Evolutionary conservation across 2,797 vertebrate genomes (phyloP).

Genomic region (Ibycter americanus): DNA sequence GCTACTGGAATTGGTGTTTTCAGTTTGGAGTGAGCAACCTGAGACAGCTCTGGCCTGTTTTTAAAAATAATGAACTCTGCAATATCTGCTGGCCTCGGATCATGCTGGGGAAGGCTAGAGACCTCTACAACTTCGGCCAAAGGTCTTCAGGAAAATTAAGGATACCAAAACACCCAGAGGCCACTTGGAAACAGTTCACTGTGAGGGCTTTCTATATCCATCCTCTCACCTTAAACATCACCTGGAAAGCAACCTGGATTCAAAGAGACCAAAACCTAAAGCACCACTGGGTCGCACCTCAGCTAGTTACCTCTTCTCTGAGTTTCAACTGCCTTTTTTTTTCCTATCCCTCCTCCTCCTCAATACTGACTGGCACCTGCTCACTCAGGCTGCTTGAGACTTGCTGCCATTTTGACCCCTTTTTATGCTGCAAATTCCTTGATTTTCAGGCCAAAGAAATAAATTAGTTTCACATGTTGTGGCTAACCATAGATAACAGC

Average conservation of each 20-base stretch:
- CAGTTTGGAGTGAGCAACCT: neutral
- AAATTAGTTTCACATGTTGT: neutral
- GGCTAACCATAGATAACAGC: neutral
- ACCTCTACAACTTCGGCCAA: neutral
- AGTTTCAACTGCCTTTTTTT: neutral
- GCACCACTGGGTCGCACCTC: neutral
- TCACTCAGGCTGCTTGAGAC: neutral
- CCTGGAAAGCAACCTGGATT: neutral
- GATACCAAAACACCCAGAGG: neutral
- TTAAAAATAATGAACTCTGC: neutral
- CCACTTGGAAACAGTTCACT: neutral
- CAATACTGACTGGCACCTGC: neutral
- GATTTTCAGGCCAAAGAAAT: neutral
- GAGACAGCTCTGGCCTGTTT: neutral
- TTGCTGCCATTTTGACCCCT: neutral
- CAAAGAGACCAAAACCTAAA: neutral
- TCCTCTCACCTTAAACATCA: neutral
- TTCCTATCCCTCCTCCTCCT: accelerated
- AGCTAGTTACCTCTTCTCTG: neutral
- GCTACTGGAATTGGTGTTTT: neutral
- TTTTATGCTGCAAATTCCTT: neutral
- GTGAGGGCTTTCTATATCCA: neutral
- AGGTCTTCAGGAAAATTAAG: neutral
- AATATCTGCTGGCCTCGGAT: neutral
- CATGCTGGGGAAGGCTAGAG: neutral